These are phyloP conservation scores for Microtus agrestis DNA, from an alignment of 2,797 vertebrate species.

Conservation along the genomic window DNA sequence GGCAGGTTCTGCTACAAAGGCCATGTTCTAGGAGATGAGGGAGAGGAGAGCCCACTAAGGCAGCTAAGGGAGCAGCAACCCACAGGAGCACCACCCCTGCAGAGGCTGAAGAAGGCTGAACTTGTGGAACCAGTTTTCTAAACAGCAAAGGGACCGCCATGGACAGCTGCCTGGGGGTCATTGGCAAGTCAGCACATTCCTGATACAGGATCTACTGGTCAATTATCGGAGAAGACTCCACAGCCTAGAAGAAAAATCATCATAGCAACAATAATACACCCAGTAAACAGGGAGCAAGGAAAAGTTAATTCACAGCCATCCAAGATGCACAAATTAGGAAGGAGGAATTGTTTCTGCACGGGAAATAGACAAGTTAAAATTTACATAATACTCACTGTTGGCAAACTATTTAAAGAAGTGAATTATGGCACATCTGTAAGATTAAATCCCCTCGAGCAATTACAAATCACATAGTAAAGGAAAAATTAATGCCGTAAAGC, in stretches of 20 bases:
- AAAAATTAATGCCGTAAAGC: neutral
- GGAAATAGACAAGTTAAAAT: slow-evolving; percentile 40
- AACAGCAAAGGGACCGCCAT: neutral
- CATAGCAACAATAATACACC: neutral
- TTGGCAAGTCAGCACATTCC: fast-evolving
- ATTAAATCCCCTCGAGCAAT: neutral
- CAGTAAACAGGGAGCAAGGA: neutral
- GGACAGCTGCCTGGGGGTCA: fast-evolving
- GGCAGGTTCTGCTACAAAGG: neutral
- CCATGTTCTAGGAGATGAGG: too few relatives aligned
- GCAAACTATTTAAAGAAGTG: slow-evolving; percentile 43
- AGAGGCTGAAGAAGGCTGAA: neutral
- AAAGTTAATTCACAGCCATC: neutral
- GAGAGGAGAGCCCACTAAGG: fast-evolving
- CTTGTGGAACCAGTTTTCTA: neutral
- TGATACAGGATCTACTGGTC: fast-evolving
- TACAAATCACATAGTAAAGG: neutral
- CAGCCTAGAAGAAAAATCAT: neutral
- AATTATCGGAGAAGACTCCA: neutral
- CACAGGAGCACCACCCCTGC: fast-evolving
- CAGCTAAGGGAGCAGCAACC: neutral
- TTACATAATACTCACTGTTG: neutral
- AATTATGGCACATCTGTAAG: neutral
- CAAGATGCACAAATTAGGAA: neutral
- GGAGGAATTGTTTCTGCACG: neutral